Percentiles rank a stretch among this genome's conserved stretches.
phyloP scores from a whole-genome alignment of 2,797 vertebrate genomes.

The Decapterus maruadsi region DNA sequence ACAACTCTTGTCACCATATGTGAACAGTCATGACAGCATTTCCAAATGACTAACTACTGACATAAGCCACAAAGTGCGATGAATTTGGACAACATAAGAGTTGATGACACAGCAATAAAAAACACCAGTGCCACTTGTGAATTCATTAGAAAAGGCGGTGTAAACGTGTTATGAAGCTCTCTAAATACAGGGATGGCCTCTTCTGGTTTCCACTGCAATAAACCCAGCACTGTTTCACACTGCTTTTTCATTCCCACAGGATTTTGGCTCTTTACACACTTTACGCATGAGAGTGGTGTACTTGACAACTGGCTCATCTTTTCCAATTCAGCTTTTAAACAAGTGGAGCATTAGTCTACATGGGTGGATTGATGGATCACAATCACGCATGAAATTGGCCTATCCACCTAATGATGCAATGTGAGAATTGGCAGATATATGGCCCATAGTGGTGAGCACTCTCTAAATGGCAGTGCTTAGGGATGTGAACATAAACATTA shows the following conservation, averaged over 20 bases:
- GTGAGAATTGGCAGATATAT: constrained; percentile 55
- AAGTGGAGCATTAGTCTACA: neutral
- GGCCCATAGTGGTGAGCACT: constrained; percentile 1
- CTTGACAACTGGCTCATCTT: constrained; percentile 39
- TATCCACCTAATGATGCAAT: constrained; percentile 52
- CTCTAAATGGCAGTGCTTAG: constrained; percentile 15
- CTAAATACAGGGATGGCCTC: neutral
- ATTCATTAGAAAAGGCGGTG: neutral
- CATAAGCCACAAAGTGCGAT: neutral
- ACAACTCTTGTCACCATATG: constrained; percentile 8
- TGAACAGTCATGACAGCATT: constrained; percentile 19
- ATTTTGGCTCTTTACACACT: constrained; percentile 14
- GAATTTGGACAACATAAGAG: neutral
- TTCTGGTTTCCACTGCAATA: neutral
- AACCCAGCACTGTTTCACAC: neutral
- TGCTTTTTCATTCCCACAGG: neutral
- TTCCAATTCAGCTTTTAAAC: constrained; percentile 34
- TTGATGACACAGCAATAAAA: neutral
- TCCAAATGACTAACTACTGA: constrained; percentile 23
- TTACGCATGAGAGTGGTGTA: constrained; percentile 8
- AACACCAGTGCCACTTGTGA: neutral
- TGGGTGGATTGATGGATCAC: constrained; percentile 46
- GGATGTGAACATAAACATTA: constrained; percentile 1
- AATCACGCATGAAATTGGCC: constrained; percentile 47
- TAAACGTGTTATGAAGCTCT: neutral